A percentile compares a stretch with the other conserved stretches of the same genome.
These are phyloP conservation scores for Desoria tigrina DNA, from an alignment of 2,888 invertebrate species.

Conservation along the genomic window DNA sequence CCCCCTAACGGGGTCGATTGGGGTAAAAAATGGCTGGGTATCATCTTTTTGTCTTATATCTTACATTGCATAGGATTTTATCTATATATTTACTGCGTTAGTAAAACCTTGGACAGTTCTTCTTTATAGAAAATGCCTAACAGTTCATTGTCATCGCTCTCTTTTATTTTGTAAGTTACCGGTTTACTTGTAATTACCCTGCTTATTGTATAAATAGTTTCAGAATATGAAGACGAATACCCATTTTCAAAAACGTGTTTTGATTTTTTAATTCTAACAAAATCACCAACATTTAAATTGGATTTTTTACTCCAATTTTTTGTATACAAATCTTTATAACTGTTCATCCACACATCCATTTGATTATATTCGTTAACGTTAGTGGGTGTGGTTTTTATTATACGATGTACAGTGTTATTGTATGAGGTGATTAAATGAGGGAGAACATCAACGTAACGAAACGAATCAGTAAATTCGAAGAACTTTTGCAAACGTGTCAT, in stretches of 20 bases:
- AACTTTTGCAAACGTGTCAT: slow-evolving; percentile 10
- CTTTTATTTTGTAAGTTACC: not conserved
- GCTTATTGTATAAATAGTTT: not conserved
- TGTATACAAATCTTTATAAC: slow-evolving; percentile 59
- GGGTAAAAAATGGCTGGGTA: no score
- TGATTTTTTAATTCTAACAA: not conserved
- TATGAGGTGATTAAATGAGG: slow-evolving; percentile 23
- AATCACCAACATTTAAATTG: not conserved
- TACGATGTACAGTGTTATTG: slow-evolving; percentile 22
- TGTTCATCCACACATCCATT: slow-evolving; percentile 54
- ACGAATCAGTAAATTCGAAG: slow-evolving; percentile 11
- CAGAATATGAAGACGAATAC: not conserved
- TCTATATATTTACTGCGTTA: not conserved
- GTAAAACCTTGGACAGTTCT: not conserved
- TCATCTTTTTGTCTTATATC: no score
- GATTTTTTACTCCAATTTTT: not conserved
- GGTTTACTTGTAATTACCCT: not conserved
- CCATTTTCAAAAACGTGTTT: not conserved
- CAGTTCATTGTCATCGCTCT: not conserved
- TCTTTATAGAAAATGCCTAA: not conserved
- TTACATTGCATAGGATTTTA: not conserved
- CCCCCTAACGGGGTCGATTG: no score
- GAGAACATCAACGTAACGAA: slow-evolving; percentile 27
- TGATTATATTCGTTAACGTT: slow-evolving; percentile 20
- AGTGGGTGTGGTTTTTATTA: slow-evolving; percentile 19